Percentiles rank a stretch among this genome's conserved stretches.
These are phyloP conservation scores for Perccottus glenii DNA, from an alignment of 2,113 vertebrate genomes.

Conservation along the genomic window DNA sequence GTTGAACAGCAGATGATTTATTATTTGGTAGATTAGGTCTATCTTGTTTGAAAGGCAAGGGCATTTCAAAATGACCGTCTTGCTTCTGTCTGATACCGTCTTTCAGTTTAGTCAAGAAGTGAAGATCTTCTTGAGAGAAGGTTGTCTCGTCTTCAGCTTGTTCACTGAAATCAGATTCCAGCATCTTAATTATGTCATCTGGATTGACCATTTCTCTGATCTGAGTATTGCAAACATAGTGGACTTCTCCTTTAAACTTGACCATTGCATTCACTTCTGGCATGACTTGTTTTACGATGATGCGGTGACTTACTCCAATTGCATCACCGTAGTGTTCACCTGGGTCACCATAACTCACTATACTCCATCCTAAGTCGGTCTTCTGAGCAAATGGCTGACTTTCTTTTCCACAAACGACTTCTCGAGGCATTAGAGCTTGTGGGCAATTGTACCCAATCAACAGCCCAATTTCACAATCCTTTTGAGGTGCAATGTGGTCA, in stretches of 20 bases:
- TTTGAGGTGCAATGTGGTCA: no score
- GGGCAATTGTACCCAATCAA: no score
- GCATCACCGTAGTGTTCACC: not conserved
- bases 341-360: not conserved
- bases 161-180: no score
- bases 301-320: not conserved
- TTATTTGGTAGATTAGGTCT: not conserved
- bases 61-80: conserved; percentile 17
- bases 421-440: no score
- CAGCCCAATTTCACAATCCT: no score
- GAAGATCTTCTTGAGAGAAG: conserved; percentile 3
- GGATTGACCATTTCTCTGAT: conserved; percentile 7
- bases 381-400: not conserved
- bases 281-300: not conserved
- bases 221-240: not conserved
- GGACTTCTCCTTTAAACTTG: not conserved
- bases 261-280: not conserved
- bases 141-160: not conserved
- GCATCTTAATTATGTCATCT: not conserved
- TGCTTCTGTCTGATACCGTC: not conserved
- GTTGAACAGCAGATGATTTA: not conserved
- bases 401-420: not conserved
- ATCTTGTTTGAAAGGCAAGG: not conserved
- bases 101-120: not conserved
- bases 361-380: not conserved